Conservation (phyloP, 2,797 vertebrate species). For the Onychomys arenicola region DNA sequence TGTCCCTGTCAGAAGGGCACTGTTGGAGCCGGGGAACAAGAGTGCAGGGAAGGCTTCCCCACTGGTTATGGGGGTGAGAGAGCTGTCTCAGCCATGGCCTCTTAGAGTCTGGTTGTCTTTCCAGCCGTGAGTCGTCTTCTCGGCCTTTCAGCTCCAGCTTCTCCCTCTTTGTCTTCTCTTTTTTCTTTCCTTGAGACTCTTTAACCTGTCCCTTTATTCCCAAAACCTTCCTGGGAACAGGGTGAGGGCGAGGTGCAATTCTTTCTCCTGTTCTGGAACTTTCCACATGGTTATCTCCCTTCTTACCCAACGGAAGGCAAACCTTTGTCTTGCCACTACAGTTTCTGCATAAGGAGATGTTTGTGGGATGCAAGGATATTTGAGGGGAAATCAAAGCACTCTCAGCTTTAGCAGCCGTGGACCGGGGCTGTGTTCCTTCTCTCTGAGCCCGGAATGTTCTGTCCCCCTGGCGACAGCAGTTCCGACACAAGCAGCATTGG, state of each 20-base stretch:
- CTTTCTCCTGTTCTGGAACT: neutral
- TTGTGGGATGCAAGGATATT: neutral
- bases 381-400: neutral
- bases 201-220: neutral
- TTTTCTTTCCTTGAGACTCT: neutral
- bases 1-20: neutral
- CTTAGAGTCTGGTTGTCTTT: neutral
- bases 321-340: neutral
- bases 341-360: neutral
- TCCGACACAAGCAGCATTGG: neutral
- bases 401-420: neutral
- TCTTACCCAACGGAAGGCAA: neutral
- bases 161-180: neutral
- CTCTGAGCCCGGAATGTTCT: neutral
- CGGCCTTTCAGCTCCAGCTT: neutral
- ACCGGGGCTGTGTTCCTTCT: neutral
- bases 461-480: neutral
- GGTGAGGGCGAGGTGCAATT: too few relatives aligned
- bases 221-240: neutral
- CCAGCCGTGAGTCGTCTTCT: too few relatives aligned
- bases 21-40: neutral
- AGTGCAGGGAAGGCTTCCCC: neutral
- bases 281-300: neutral
- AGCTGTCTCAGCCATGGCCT: neutral
- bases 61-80: neutral